A percentile compares a stretch with the other conserved stretches of the same genome.
Conservation (phyloP, 2,113 vertebrate genomes). For the Stegastes partitus region DNA sequence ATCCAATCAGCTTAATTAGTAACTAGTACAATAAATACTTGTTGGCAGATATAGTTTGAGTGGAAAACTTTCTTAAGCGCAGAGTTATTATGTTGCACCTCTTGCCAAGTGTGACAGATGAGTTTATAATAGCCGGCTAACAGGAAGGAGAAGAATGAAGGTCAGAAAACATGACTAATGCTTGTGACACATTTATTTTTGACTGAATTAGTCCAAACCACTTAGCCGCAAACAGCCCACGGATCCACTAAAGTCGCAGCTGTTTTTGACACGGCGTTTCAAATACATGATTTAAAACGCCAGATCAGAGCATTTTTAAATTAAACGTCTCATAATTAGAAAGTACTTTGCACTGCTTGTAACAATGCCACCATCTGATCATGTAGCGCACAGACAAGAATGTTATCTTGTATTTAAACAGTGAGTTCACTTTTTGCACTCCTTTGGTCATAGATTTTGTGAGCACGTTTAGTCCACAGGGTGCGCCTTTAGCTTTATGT, state of each 20-base stretch:
- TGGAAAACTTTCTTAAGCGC: conserved; percentile 14
- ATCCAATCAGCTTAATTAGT: conserved; percentile 74
- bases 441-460: too few species aligned
- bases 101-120: conserved; percentile 41
- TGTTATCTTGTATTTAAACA: too few species aligned
- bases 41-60: conserved; percentile 4
- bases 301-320: too few species aligned
- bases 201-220: neutral
- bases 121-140: neutral
- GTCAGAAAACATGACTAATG: neutral
- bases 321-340: too few species aligned
- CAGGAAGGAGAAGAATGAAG: neutral
- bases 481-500: too few species aligned
- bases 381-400: too few species aligned
- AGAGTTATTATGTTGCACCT: conserved; percentile 33
- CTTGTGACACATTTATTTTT: neutral
- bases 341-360: too few species aligned
- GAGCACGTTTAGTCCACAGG: too few species aligned
- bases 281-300: too few species aligned
- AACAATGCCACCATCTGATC: too few species aligned
- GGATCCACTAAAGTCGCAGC: neutral
- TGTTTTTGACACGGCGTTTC: neutral
- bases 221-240: neutral
- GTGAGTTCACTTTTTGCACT: too few species aligned
- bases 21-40: conserved; percentile 76